phyloP scores from a whole-genome alignment of 2,113 vertebrate genomes.

The Danionella cerebrum region DNA sequence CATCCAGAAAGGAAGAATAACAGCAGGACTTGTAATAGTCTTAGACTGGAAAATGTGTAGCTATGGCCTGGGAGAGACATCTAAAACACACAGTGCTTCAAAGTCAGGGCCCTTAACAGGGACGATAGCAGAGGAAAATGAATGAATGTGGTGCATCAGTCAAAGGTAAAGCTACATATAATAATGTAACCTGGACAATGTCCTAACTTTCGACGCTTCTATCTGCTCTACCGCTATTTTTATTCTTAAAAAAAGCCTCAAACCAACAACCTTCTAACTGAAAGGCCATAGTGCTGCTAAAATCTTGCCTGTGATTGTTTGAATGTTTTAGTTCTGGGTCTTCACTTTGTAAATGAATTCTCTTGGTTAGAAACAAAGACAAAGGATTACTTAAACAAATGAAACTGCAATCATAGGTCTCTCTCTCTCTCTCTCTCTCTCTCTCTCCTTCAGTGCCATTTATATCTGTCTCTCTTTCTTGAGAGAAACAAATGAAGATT shows the following conservation, averaged over 20 bases:
- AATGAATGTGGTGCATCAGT: conserved; percentile 1
- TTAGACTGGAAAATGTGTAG: background rate
- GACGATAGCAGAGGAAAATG: background rate
- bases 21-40: background rate
- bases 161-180: background rate
- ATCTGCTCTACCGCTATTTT: too few species aligned
- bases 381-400: background rate
- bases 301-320: too few species aligned
- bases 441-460: background rate
- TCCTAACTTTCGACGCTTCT: too few species aligned
- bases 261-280: too few species aligned
- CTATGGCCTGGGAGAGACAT: conserved; percentile 5
- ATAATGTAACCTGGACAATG: too few species aligned
- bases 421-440: background rate
- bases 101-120: background rate
- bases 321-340: too few species aligned
- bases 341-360: too few species aligned
- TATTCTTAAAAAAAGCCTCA: too few species aligned
- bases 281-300: too few species aligned
- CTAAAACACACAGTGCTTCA: background rate
- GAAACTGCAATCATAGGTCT: background rate
- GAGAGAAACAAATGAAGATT: conserved; percentile 18
- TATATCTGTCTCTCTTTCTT: background rate
- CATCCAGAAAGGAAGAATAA: conserved; percentile 6
- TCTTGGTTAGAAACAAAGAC: too few species aligned